Evolutionary conservation across 2,888 invertebrate genomes (phyloP).

Genomic region (Bruchidius siliquastri): DNA sequence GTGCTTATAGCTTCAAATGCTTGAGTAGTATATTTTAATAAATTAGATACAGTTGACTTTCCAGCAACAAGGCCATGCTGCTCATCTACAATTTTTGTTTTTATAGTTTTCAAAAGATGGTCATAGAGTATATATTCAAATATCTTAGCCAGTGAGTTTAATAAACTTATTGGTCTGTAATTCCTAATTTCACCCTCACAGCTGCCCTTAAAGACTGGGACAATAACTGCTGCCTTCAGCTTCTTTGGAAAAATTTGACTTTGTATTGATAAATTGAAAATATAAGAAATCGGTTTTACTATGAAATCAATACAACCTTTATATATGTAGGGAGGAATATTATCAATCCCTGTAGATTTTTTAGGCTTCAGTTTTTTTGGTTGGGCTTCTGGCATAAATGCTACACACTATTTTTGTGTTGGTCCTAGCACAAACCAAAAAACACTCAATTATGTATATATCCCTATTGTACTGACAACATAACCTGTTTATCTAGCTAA

Average conservation of each 20-base stretch:
- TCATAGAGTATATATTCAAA: slow-evolving; percentile 1
- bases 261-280: not conserved
- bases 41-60: not conserved
- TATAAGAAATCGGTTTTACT: not conserved
- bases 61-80: not conserved
- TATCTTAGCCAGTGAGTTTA: not conserved
- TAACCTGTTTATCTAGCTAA: no score
- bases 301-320: not conserved
- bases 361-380: not conserved
- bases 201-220: not conserved
- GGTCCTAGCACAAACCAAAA: no score
- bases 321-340: slow-evolving; percentile 1
- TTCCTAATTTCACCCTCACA: not conserved
- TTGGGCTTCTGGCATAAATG: no score
- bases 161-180: not conserved
- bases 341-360: not conserved
- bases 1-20: not conserved
- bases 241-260: not conserved
- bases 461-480: no score
- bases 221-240: not conserved
- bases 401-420: no score
- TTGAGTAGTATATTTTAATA: not conserved
- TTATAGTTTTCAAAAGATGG: not conserved
- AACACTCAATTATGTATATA: no score
- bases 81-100: not conserved